phyloP scores from a whole-genome alignment of 2,888 invertebrate genomes.

The Hydraecia micacea region DNA sequence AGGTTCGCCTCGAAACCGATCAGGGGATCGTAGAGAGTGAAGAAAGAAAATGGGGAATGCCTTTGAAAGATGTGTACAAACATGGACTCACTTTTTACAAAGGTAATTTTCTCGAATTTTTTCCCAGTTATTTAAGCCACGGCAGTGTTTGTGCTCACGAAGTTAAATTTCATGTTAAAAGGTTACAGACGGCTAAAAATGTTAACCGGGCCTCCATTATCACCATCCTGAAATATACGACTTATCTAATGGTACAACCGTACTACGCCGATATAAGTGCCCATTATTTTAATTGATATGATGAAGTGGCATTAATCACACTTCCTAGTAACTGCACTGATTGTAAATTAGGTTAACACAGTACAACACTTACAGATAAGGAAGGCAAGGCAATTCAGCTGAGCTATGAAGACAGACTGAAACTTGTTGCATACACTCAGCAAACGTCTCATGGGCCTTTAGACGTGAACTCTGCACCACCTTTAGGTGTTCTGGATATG shows the following conservation, averaged over 20 bases:
- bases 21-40: slow-evolving; percentile 88
- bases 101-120: slow-evolving; percentile 91
- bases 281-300: slow-evolving; percentile 34
- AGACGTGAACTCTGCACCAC: slow-evolving; percentile 93
- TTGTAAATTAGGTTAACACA: slow-evolving; percentile 18
- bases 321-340: slow-evolving; percentile 33
- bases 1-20: slow-evolving; percentile 86
- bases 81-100: slow-evolving; percentile 97
- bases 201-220: not conserved
- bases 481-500: slow-evolving; percentile 97
- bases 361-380: slow-evolving; percentile 92
- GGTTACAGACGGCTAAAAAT: slow-evolving; percentile 12
- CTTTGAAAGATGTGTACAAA: slow-evolving; percentile 95
- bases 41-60: slow-evolving; percentile 92
- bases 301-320: slow-evolving; percentile 11
- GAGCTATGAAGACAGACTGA: slow-evolving; percentile 97
- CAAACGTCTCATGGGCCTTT: slow-evolving; percentile 97
- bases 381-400: slow-evolving; percentile 99
- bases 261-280: slow-evolving; percentile 24
- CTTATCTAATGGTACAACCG: slow-evolving; percentile 25
- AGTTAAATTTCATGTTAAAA: slow-evolving; percentile 16
- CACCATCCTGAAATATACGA: slow-evolving; percentile 24
- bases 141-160: not conserved
- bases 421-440: slow-evolving; percentile 97
- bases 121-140: not conserved